Evolutionary conservation across 2,797 vertebrate genomes (phyloP).

Genomic region (Sebastes diaconus): DNA sequence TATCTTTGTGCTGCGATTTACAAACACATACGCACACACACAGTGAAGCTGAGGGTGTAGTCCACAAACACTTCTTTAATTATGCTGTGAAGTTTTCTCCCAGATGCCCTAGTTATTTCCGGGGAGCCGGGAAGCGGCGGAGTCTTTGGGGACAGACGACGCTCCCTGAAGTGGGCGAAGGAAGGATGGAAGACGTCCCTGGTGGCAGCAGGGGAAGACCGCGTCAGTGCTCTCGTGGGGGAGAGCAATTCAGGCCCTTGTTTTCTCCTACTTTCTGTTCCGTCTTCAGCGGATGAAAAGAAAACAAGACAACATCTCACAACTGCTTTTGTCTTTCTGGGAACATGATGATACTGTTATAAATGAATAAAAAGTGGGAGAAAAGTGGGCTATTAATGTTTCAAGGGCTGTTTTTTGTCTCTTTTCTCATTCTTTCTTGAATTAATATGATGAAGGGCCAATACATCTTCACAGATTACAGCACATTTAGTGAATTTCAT

Average conservation of each 20-base stretch:
- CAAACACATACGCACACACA: constrained; percentile 16
- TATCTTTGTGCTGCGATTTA: constrained; percentile 25
- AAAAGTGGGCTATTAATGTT: constrained; percentile 40
- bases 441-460: neutral
- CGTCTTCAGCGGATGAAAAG: constrained; percentile 32
- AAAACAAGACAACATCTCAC: constrained; percentile 56
- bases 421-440: neutral
- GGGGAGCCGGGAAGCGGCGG: constrained; percentile 37
- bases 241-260: constrained; percentile 45
- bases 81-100: constrained; percentile 77
- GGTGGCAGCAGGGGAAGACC: constrained; percentile 56
- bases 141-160: constrained; percentile 69
- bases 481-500: neutral
- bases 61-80: constrained; percentile 70
- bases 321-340: constrained; percentile 51
- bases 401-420: neutral
- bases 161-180: constrained; percentile 70
- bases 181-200: constrained; percentile 69
- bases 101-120: constrained; percentile 75
- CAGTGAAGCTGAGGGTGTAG: constrained; percentile 32
- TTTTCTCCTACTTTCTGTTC: constrained; percentile 53
- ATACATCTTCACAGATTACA: neutral
- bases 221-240: constrained; percentile 52
- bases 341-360: constrained; percentile 29
- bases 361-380: constrained; percentile 30